phyloP scores from a whole-genome alignment of 1,140 invertebrate species.

The Portunus trituberculatus region DNA sequence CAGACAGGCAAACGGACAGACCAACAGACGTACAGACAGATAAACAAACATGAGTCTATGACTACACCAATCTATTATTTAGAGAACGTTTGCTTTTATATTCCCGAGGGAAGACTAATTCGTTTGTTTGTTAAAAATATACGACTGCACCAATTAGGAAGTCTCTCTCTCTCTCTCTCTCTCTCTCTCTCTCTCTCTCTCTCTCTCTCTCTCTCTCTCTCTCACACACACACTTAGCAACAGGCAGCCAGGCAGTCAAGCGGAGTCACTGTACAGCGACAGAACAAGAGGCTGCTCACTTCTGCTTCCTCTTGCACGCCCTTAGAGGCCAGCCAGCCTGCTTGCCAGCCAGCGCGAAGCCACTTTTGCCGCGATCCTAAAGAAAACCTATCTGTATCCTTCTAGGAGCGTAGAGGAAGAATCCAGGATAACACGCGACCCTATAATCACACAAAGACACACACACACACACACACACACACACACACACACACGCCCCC shows the following conservation, averaged over 20 bases:
- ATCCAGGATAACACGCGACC: neutral
- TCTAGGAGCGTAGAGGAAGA: neutral
- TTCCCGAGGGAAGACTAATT: neutral
- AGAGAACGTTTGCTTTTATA: neutral
- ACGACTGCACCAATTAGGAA: neutral
- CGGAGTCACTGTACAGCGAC: neutral
- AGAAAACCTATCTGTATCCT: neutral
- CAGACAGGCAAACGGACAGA: neutral
- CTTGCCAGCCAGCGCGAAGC: neutral
- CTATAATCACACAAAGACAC: no score
- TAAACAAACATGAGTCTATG: neutral
- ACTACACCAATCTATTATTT: neutral
- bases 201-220: conserved; percentile 41
- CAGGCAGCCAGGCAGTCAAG: neutral
- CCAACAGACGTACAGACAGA: neutral
- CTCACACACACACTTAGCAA: conserved; percentile 34
- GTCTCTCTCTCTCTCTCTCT: conserved; percentile 26
- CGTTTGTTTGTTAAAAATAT: conserved; percentile 14
- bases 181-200: conserved; percentile 41
- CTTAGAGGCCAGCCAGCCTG: neutral
- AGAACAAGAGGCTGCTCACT: neutral
- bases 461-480: no score
- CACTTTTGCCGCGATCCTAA: neutral
- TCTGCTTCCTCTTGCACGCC: neutral
- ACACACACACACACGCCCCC: no score